Percentiles rank a stretch among this genome's conserved stretches.
phyloP scores from a whole-genome alignment of 2,888 invertebrate species.

The Sarcophaga caerulescens region DNA sequence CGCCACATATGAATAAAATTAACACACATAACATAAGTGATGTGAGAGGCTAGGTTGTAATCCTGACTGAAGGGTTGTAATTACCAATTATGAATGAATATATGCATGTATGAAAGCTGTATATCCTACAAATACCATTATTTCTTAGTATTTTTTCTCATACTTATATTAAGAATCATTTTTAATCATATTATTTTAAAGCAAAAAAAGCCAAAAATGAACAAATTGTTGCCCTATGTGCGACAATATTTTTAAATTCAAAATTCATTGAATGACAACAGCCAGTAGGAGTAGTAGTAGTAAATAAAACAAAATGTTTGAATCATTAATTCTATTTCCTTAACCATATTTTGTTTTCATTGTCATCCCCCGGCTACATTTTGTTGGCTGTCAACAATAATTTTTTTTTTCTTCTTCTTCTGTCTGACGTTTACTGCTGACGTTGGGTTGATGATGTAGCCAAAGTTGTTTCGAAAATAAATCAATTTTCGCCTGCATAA shows the following conservation, averaged over 20 bases:
- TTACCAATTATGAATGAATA: too few relatives aligned
- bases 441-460: conserved; percentile 17
- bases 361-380: conserved; percentile 47
- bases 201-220: not conserved
- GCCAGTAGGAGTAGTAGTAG: not conserved
- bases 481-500: conserved; percentile 65
- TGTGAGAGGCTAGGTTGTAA: too few relatives aligned
- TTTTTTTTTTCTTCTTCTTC: not conserved
- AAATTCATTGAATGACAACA: not conserved
- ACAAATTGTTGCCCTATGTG: conserved; percentile 19
- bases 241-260: not conserved
- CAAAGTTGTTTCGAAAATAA: conserved; percentile 62
- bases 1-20: too few relatives aligned
- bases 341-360: conserved; percentile 13
- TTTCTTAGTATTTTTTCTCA: not conserved
- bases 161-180: not conserved
- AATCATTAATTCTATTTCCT: conserved; percentile 61
- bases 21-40: too few relatives aligned
- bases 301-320: not conserved
- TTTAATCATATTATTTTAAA: not conserved
- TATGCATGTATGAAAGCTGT: too few relatives aligned
- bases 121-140: too few relatives aligned
- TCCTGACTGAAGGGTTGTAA: too few relatives aligned
- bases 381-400: conserved; percentile 64
- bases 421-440: not conserved